Evolutionary conservation across 2,113 vertebrate genomes (phyloP).

Genomic region (Vulpes ferrilata): DNA sequence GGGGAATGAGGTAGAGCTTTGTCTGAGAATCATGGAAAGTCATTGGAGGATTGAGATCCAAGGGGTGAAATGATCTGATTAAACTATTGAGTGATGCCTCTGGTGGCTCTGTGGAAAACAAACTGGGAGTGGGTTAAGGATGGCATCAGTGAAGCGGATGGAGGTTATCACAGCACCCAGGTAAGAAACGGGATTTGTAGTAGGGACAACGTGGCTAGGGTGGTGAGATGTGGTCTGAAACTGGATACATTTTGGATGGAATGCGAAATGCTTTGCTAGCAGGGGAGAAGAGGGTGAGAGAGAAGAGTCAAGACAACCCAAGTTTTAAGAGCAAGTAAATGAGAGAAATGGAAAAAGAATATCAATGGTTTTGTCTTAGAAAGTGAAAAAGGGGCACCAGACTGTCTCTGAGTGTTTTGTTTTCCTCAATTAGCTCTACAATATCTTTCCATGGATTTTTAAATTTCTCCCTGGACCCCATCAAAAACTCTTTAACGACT

Average conservation of each 20-base stretch:
- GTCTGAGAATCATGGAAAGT: not conserved
- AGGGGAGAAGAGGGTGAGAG: not conserved
- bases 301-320: not conserved
- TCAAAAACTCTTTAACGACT: conserved; percentile 75
- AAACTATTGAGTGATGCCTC: not conserved
- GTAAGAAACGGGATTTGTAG: not conserved
- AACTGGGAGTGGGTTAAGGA: not conserved
- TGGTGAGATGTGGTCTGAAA: not conserved
- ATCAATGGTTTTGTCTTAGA: not conserved
- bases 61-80: not conserved
- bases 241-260: not conserved
- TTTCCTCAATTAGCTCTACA: conserved; percentile 86
- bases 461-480: conserved; percentile 89
- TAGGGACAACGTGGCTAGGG: not conserved
- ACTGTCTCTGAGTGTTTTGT: not conserved
- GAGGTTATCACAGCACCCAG: not conserved
- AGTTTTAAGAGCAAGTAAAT: not conserved
- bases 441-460: conserved; percentile 85
- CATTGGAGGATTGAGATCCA: not conserved
- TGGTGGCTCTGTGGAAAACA: not conserved
- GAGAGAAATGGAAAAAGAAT: not conserved
- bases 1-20: not conserved
- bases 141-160: not conserved
- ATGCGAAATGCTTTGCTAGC: not conserved
- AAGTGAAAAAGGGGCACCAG: not conserved